Evolutionary conservation across 2,888 invertebrate species (phyloP), one percentile per base, ranked within the genome.

Genomic region (Torymus aiolomorphi): DNA sequence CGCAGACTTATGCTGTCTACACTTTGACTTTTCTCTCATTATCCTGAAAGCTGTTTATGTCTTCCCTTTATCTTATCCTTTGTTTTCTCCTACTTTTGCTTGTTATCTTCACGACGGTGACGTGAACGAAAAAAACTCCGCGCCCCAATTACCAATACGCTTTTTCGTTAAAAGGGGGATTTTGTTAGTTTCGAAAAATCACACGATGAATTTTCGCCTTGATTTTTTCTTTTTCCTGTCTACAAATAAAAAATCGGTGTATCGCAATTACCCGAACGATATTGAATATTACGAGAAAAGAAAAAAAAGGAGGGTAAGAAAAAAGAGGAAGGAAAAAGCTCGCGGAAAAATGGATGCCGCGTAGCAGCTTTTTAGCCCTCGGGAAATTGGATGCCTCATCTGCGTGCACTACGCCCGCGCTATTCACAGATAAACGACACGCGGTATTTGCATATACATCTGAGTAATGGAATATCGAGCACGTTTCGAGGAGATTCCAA

Each of bases 391-490:
- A 63, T 66, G 42, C 18, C 18, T 66, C 65, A 49, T 70, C 57
- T 56, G 31, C 42, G 42, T 16, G 70, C 51, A 8, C 42, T 8
- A 1, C 8, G 42, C 8, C 42, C 42, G 12, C n/a, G 70, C 74
- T 76, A 82, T 78, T 62, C 78, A 18, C 57, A 74, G 66, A 76
- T 72, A 80, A 62, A 78, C 75, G 54, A 76, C 76, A 77, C 59
- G 71, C 74, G 72, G 61, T 67, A 71, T 83, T 83, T 77, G 73
- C 80, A 75, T 80, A 56, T 69, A 57, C 79, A 59, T 74, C 79
- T 63, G 57, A 76, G 83, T 82, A 83, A 83, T 83, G 80, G 82
- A 82, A 85, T 86, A 86, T 86, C 82, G 84, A 84, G 80, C 56
- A 62, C 66, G 70, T 76, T 61, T 62, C 52, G 61, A 56, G 52